These are phyloP conservation scores for Martes martes DNA, from an alignment of 2,113 vertebrate species.

Conservation along the genomic window DNA sequence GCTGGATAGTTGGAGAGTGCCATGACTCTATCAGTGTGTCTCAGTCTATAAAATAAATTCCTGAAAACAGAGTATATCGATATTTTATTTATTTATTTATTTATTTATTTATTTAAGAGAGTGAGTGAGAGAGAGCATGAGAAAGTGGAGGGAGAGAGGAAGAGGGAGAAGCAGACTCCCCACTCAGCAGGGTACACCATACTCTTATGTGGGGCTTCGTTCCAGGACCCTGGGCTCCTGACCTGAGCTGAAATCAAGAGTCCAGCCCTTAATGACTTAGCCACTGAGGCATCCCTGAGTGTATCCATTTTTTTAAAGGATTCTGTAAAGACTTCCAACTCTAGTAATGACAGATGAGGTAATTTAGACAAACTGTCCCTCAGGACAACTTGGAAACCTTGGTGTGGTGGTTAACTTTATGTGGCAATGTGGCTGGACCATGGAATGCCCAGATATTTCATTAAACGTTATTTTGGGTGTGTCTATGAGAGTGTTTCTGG, in stretches of 20 bases:
- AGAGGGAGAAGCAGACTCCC: neutral
- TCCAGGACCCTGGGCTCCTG: neutral
- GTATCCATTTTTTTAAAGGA: neutral
- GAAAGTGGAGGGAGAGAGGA: neutral
- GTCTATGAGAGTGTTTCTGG: neutral
- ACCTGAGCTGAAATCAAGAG: neutral
- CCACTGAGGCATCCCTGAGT: neutral
- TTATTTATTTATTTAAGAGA: neutral
- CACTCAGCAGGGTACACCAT: neutral
- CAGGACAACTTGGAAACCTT: neutral
- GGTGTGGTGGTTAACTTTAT: neutral
- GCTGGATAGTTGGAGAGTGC: neutral
- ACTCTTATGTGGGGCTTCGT: neutral
- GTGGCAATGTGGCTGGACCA: neutral
- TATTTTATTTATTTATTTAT: neutral
- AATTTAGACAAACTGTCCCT: neutral
- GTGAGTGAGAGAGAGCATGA: neutral
- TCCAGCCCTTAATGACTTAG: neutral
- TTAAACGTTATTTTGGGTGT: neutral
- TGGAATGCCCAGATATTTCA: neutral
- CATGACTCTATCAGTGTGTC: neutral
- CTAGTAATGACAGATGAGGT: neutral
- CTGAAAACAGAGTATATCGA: neutral
- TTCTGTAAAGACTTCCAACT: neutral
- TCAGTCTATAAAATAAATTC: neutral